phyloP scores from a whole-genome alignment of 2,113 vertebrate genomes.

The Cyprinodon brontotheroides region DNA sequence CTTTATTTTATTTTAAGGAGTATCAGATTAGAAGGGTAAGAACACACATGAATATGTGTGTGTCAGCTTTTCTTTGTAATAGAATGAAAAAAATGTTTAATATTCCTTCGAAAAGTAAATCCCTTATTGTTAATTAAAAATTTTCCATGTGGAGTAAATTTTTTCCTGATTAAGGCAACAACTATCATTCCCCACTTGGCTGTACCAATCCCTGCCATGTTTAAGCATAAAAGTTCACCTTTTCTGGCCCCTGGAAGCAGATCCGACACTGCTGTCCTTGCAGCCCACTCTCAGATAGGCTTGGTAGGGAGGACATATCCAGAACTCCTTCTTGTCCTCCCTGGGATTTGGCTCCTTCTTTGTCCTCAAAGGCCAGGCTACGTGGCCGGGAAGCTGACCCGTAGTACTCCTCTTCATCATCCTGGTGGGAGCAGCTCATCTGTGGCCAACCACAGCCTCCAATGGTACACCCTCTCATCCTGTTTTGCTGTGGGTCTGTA shows the following conservation, averaged over 20 bases:
- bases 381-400: conserved; percentile 77
- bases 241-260: conserved; percentile 90
- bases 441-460: conserved; percentile 84
- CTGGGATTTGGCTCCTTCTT: conserved; percentile 63
- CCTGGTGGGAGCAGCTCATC: conserved; percentile 71
- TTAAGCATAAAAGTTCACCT: conserved; percentile 72
- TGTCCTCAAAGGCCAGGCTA: conserved; percentile 75
- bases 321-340: conserved; percentile 63
- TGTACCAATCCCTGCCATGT: background rate
- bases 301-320: conserved; percentile 83
- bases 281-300: conserved; percentile 84
- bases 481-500: conserved; percentile 59
- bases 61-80: background rate
- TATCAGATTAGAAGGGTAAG: no score
- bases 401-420: conserved; percentile 82
- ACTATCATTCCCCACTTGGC: background rate
- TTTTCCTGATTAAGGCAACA: background rate
- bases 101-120: background rate
- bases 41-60: background rate
- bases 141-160: background rate
- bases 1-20: no score
- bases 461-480: conserved; percentile 75
- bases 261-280: conserved; percentile 87
- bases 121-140: background rate
- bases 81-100: background rate